Evolutionary conservation across 64 coral and sea anemone genomes (phyloP), one percentile per base, ranked within the genome.

Genomic region (Hydrozoanthus tunicans): DNA sequence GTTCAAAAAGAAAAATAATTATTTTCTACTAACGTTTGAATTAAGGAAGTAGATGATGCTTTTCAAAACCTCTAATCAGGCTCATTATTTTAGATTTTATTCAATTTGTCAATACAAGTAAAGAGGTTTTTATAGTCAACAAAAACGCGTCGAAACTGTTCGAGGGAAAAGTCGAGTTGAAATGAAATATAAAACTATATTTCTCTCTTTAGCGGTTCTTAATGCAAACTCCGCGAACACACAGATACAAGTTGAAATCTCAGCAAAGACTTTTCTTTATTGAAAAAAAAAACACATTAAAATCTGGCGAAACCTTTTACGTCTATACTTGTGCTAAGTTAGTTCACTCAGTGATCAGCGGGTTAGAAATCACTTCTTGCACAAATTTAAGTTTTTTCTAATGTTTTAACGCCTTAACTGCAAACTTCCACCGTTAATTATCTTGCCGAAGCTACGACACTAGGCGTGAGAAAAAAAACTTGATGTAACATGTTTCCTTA

Each of bases 21-120:
- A 75, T 88, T 73, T 85, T 73, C 70, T 61, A 88, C 56, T 59
- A 72, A 59, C 55, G 10, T 74, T 60, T 88, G 20, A 88, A 75
- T 75, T 7, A 88, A 73, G 51, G 56, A 43, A 73, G 17, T 69
- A 75, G 84, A 88, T 70, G 56, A 73, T 88, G 68, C 15, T 17
- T 72, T 70, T 14, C 59, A 60, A 32, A 75, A 51, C 55, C 68
- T 60, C 56, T 88, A 88, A 88, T 88, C 80, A 51, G 25, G 51
- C 56, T 88, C 56, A 73, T 88, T 88, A 61, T 70, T 88, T 88
- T 88, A 72, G 80, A 73, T 59, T 88, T 74, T 59, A 88, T 88
- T 88, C 54, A 74, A 88, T 88, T 75, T 5, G 74, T 88, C 70
- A 88, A 88, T 56, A 61, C 25, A 74, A 26, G 55, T 70, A 74